Conservation (phyloP, 2,113 vertebrate genomes). For the Otus sunia region DNA sequence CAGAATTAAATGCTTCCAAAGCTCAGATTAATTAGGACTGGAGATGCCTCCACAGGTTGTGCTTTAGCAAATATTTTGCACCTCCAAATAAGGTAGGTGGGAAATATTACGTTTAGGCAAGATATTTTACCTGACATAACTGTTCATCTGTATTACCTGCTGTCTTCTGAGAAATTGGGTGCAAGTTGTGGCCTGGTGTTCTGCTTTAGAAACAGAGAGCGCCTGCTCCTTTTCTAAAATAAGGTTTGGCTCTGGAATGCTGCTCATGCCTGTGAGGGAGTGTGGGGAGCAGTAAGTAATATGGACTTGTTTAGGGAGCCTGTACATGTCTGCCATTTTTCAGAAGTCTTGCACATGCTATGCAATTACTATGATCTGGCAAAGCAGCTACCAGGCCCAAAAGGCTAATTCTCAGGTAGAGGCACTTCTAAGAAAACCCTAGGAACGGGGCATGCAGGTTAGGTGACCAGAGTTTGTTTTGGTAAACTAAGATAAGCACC, state of each 20-base stretch:
- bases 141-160: not conserved
- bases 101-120: not conserved
- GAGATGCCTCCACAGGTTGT: not conserved
- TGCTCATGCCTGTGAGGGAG: not conserved
- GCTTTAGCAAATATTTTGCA: not conserved
- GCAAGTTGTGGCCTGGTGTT: not conserved
- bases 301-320: not conserved
- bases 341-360: not conserved
- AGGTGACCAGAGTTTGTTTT: not conserved
- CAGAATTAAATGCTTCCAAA: not conserved
- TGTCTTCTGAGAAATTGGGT: not conserved
- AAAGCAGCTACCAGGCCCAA: not conserved
- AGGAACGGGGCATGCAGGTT: accelerated
- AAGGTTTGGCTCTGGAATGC: not conserved
- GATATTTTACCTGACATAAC: not conserved
- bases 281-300: not conserved
- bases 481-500: not conserved
- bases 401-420: not conserved
- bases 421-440: not conserved
- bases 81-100: not conserved
- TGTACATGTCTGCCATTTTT: not conserved
- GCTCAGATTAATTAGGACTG: not conserved
- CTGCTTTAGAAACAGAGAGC: not conserved
- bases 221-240: not conserved
- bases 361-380: not conserved